These are phyloP conservation scores for Naso thynnoides DNA, from an alignment of 2,797 vertebrate species.

Conservation along the genomic window DNA sequence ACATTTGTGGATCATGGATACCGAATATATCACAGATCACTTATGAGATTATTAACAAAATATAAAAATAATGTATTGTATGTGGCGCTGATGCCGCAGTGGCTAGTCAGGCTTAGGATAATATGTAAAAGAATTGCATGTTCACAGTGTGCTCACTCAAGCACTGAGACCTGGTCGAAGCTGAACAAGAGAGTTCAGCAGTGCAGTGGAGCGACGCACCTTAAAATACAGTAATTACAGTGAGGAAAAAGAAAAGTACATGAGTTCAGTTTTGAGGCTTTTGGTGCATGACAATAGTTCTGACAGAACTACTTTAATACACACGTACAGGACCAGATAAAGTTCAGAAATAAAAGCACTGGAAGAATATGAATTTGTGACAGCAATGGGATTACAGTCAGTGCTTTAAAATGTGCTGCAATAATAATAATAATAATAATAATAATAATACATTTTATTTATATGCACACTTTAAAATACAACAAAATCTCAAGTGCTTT, in stretches of 20 bases:
- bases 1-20: background rate
- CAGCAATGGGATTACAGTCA: background rate
- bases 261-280: slow-evolving; percentile 20
- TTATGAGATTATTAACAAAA: background rate
- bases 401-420: background rate
- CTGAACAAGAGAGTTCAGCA: slow-evolving; percentile 21
- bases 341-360: background rate
- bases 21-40: background rate
- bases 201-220: slow-evolving; percentile 14
- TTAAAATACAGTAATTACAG: slow-evolving; percentile 39
- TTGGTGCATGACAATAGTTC: slow-evolving; percentile 8
- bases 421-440: background rate
- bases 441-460: too few relatives aligned
- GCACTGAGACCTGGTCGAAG: slow-evolving; percentile 8
- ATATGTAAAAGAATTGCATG: background rate
- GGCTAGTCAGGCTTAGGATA: background rate
- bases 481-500: too few relatives aligned
- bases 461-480: too few relatives aligned
- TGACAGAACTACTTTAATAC: background rate
- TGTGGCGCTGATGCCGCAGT: background rate
- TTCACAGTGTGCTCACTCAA: slow-evolving; percentile 15
- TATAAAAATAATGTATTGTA: background rate
- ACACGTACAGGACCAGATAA: too few relatives aligned
- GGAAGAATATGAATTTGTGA: background rate
- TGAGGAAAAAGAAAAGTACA: background rate